phyloP scores from a whole-genome alignment of 2,113 vertebrate genomes.

The Pedionomus torquatus region DNA sequence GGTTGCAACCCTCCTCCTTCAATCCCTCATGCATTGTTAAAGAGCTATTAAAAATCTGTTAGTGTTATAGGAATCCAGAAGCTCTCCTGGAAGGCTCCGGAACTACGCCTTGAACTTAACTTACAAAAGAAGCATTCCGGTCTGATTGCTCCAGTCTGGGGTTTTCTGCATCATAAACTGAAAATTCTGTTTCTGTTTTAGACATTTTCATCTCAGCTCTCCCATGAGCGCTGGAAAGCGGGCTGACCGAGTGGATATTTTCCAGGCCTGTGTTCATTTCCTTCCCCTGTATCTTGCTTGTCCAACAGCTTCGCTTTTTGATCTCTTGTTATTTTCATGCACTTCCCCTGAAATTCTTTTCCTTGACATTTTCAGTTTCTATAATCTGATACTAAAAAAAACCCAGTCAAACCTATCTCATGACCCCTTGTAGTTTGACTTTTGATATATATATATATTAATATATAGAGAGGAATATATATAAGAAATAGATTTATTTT shows the following conservation, averaged over 20 bases:
- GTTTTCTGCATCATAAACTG: constrained; percentile 15
- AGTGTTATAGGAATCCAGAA: neutral
- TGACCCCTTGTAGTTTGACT: neutral
- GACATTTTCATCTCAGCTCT: constrained; percentile 35
- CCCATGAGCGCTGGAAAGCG: neutral
- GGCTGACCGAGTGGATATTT: neutral
- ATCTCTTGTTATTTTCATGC: constrained; percentile 7
- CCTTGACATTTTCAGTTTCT: constrained; percentile 22
- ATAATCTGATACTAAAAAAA: neutral
- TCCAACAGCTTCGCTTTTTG: neutral
- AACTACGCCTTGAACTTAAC: neutral
- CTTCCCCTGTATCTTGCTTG: neutral
- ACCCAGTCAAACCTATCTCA: neutral
- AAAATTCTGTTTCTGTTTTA: constrained; percentile 45
- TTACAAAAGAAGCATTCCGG: neutral
- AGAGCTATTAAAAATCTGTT: constrained; percentile 27
- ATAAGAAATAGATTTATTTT: neutral
- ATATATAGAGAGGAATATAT: neutral
- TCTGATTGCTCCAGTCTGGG: constrained; percentile 37
- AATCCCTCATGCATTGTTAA: constrained; percentile 7
- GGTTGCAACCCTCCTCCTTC: neutral
- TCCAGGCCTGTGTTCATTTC: constrained; percentile 26
- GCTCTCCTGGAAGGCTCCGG: constrained; percentile 14
- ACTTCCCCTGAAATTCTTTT: neutral
- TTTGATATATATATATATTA: neutral